Evolutionary conservation across 2,888 invertebrate genomes (phyloP).

Genomic region (Drosophila lacicola): DNA sequence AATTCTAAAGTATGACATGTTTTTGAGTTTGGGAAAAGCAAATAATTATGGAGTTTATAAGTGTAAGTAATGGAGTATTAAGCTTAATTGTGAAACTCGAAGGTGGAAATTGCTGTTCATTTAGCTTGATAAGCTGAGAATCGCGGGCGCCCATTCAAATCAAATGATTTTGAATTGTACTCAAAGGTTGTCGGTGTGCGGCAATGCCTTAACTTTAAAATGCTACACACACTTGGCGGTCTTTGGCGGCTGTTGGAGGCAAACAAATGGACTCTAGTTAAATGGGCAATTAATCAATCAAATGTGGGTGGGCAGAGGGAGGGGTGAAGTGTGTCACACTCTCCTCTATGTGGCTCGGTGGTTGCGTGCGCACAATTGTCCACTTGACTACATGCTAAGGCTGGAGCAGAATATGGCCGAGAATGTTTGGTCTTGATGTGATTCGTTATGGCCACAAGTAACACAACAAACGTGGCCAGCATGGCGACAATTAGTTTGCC

Average conservation of each 20-base stretch:
- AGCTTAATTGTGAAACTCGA: background rate
- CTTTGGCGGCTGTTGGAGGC: constrained; percentile 35
- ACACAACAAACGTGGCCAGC: constrained; percentile 28
- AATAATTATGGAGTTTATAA: background rate
- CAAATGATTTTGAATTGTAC: background rate
- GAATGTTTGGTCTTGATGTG: constrained; percentile 29
- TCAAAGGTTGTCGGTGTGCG: background rate
- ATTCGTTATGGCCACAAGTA: constrained; percentile 52
- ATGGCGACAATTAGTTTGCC: constrained; percentile 69
- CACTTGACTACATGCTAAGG: constrained; percentile 62
- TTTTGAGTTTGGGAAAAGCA: background rate
- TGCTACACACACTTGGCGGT: constrained; percentile 21
- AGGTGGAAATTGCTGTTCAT: background rate
- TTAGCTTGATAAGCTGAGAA: constrained; percentile 2
- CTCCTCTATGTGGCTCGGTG: constrained; percentile 24
- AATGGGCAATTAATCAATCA: constrained; percentile 75
- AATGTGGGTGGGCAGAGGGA: constrained; percentile 11
- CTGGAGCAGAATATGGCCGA: constrained; percentile 40
- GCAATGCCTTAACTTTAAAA: constrained; percentile 5
- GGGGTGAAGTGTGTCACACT: background rate
- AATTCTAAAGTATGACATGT: background rate
- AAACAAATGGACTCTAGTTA: constrained; percentile 45
- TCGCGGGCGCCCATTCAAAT: background rate
- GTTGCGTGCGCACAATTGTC: constrained; percentile 49
- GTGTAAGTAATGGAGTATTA: background rate